Evolutionary conservation across 2,113 vertebrate species (phyloP), one percentile per base, ranked within the genome.

Genomic region (Taxidea taxus): DNA sequence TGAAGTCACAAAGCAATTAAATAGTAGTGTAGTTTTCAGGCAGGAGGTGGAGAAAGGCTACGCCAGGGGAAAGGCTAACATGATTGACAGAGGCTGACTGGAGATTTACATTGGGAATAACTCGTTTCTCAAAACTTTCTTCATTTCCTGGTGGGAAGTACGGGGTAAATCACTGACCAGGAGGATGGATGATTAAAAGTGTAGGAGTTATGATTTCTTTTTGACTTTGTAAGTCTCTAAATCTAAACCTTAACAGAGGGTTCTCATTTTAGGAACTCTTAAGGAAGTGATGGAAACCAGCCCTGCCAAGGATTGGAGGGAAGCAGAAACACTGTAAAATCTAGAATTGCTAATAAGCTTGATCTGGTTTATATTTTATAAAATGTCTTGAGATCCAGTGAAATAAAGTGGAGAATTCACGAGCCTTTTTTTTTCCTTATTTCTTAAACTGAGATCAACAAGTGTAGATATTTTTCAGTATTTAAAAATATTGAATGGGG

Each of bases 21-120:
- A 97, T 96, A 44, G 83, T 96, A 92, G 54, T 98, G 91, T 98
- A 10, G 29, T 98, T 98, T 97, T 98, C 96, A 96, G 42, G 97
- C 96, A 94, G 42, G 84, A 98, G 70, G 66, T 60, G 94, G 97
- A 56, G 56, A 97, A 97, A 89, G 97, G 97, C 47, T 88, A 97
- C 87, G 1, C 93, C 93, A 89, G 47, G 80, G 37, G 58, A 90
- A 97, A 96, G 72, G 34, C 95, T 97, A 93, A 94, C 34, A 34
- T 98, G 98, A 98, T 98, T 98, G 98, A 98, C 98, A 98, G 98
- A 98, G 98, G 87, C 96, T 97, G 98, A 56, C 91, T 98, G 78
- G 91, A 98, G 98, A 98, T 98, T 99, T 99, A 99, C 97, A 96
- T 92, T 97, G 95, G 97, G 97, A 98, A 97, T 97, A 98, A 98